Evolutionary conservation across 2,113 vertebrate genomes (phyloP).

Genomic region (Butorides virescens): DNA sequence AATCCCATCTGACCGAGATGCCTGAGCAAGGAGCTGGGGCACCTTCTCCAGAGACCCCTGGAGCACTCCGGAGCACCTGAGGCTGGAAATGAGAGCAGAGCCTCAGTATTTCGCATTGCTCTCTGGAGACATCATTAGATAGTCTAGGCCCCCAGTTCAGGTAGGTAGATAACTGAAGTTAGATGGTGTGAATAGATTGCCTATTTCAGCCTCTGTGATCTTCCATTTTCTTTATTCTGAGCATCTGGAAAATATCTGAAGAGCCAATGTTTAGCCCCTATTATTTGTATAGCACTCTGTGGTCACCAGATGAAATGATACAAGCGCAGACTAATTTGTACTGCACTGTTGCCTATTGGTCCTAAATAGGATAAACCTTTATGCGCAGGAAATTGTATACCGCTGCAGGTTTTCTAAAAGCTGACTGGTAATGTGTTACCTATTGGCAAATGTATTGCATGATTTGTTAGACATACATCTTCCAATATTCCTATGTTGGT

Average conservation of each 20-base stretch:
- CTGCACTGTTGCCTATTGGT: background rate
- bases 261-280: background rate
- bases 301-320: background rate
- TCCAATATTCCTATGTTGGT: background rate
- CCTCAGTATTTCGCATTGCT: rapidly evolving
- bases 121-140: background rate
- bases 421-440: background rate
- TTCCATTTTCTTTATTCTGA: background rate
- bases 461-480: background rate
- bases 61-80: background rate
- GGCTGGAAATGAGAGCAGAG: background rate
- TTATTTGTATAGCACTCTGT: background rate
- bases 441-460: background rate
- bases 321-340: background rate
- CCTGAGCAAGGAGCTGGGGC: rapidly evolving
- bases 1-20: background rate
- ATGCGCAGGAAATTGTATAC: background rate
- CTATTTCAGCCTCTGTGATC: background rate
- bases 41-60: background rate
- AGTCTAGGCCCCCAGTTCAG: background rate
- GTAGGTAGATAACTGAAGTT: background rate
- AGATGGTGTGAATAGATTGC: background rate
- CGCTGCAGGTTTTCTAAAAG: background rate
- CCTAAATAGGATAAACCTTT: background rate
- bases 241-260: background rate